Percentiles rank a stretch among this genome's conserved stretches.
Conservation (phyloP, 2,113 vertebrate genomes). For the Heterotilapia buettikoferi region DNA sequence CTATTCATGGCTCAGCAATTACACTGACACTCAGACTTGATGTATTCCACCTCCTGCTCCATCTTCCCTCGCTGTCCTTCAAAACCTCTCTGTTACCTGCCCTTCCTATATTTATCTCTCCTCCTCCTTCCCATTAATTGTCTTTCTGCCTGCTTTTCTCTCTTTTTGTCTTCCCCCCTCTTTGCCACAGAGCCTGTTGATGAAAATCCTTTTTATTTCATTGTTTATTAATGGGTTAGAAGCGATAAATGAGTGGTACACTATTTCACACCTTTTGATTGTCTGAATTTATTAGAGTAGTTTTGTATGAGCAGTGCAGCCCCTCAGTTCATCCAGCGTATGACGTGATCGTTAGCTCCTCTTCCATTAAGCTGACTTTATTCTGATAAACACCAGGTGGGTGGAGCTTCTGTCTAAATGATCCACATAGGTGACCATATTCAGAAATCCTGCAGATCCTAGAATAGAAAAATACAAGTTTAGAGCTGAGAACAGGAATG, state of each 20-base stretch:
- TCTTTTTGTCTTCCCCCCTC: not conserved
- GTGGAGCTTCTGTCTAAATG: not conserved
- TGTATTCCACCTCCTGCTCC: conserved; percentile 40
- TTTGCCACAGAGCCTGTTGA: conserved; percentile 50
- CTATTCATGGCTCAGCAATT: conserved; percentile 47
- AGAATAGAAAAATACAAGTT: not conserved
- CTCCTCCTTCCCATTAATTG: not conserved
- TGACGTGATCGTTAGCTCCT: not conserved
- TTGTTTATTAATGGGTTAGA: conserved; percentile 40
- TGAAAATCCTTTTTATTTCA: conserved; percentile 14
- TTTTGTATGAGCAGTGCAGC: not conserved
- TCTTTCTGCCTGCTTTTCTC: not conserved
- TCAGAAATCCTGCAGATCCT: not conserved
- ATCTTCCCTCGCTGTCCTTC: conserved; percentile 32
- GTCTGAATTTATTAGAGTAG: not conserved
- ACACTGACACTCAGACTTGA: conserved; percentile 40
- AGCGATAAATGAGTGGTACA: not conserved
- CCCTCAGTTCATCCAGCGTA: not conserved
- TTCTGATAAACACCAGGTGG: not conserved
- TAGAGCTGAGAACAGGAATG: not conserved
- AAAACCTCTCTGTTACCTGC: conserved; percentile 23
- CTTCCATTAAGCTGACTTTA: not conserved
- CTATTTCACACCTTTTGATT: not conserved
- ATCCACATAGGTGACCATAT: not conserved
- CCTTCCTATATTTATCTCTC: conserved; percentile 16